Conservation (phyloP, 1,140 invertebrate species). For the Platorchestia sp. region DNA sequence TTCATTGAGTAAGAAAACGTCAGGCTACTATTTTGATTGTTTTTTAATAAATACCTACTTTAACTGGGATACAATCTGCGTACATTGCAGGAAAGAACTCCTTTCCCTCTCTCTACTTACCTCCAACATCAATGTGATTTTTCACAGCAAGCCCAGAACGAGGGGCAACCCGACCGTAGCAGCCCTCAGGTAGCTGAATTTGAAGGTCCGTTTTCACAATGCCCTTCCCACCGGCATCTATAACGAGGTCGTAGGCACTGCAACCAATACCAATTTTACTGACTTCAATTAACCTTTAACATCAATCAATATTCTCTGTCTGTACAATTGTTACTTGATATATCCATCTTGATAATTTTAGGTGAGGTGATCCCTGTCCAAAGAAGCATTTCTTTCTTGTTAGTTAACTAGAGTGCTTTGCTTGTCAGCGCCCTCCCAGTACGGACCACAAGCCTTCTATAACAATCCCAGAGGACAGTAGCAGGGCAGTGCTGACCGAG, state of each 20-base stretch:
- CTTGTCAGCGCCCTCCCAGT: background rate
- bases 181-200: conserved; percentile 86
- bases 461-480: too few relatives aligned
- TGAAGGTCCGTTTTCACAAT: conserved; percentile 94
- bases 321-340: background rate
- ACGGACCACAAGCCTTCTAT: background rate
- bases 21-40: too few relatives aligned
- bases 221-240: conserved; percentile 87
- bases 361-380: background rate
- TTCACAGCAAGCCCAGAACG: conserved; percentile 96
- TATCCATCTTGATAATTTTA: too few relatives aligned
- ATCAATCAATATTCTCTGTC: background rate
- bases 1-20: too few relatives aligned
- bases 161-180: conserved; percentile 96
- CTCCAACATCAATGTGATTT: conserved; percentile 96
- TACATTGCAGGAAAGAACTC: background rate
- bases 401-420: background rate
- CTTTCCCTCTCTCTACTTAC: conserved; percentile 68
- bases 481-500: too few relatives aligned
- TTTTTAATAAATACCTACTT: too few relatives aligned
- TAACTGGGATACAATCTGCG: too few relatives aligned
- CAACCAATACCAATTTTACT: background rate
- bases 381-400: background rate
- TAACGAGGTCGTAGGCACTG: conserved; percentile 88
- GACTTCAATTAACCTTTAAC: background rate